Evolutionary conservation across 1,140 invertebrate genomes (phyloP), one percentile per base, ranked within the genome.

Genomic region (Luehdorfia chinensis): DNA sequence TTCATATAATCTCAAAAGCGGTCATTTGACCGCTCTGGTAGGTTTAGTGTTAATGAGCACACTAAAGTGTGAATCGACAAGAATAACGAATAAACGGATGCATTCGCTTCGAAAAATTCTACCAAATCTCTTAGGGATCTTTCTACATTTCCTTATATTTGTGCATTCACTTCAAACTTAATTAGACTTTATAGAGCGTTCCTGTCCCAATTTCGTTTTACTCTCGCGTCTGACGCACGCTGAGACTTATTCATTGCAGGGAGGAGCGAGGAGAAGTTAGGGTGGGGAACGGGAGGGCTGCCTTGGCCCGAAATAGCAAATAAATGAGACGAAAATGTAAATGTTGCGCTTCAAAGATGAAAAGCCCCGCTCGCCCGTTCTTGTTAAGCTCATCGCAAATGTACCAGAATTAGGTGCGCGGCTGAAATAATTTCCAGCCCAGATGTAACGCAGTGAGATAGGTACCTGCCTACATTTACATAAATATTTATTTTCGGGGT

Each of bases 321-420:
- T 85, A 85, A 85, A 85, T 85, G 81, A 85, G 81, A 85, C 81
- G 81, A 85, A 85, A 85, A 85, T 85, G 81, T 85, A 83, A 85
- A 85, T 85, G 81, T 84, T 75, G 78, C 78, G 81, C 74, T 83
- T 83, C 78, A 72, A 75, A 85, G 81, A 85, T 85, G 81, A 85
- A 85, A 85, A 84, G 77, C 77, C 71, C 72, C 78, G 76, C 70
- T 72, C 61, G 66, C 73, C 55, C 71, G 69, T 61, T 79, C 80
- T 80, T 79, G 78, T 78, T 85, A 81, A 81, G 77, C 76, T 78
- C 75, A 74, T 77, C 74, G 77, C 81, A 78, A 81, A 85, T 85
- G 78, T 83, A 79, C 72, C 78, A 76, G 75, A 85, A 81, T 83
- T 79, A 81, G 77, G 71, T 69, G 68, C 65, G 73, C 65, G 71